These are phyloP conservation scores for Drepanosiphum platanoidis DNA, from an alignment of 2,888 invertebrate genomes.

Conservation along the genomic window DNA sequence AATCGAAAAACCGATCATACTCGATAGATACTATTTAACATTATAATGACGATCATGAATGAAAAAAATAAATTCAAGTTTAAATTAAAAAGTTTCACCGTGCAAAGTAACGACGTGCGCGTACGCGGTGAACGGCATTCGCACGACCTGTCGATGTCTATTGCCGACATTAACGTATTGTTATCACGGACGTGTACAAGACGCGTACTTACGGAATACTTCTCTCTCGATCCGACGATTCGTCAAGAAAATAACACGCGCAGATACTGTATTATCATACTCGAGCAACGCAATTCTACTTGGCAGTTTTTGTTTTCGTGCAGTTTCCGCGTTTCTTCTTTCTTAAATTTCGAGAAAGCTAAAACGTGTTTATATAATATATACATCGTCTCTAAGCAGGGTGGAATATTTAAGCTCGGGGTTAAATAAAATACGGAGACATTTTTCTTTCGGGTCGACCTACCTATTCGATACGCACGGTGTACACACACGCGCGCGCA, in stretches of 20 bases:
- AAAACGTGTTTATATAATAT: background rate
- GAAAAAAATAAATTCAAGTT: no score
- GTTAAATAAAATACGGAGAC: constrained; percentile 13
- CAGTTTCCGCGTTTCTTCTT: background rate
- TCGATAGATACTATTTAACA: no score
- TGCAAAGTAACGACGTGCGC: background rate
- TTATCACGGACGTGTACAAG: no score
- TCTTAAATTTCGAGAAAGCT: background rate
- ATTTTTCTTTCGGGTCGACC: background rate
- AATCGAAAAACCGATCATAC: no score
- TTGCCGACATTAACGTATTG: no score
- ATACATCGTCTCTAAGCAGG: background rate
- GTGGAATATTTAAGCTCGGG: background rate
- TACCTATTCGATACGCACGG: background rate
- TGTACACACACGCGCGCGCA: background rate
- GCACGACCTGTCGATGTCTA: no score
- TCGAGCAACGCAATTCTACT: background rate
- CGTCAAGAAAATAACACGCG: background rate
- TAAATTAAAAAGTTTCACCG: no score
- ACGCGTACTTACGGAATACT: background rate
- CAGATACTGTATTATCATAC: background rate
- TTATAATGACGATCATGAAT: no score
- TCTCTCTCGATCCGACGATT: background rate
- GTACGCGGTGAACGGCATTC: background rate
- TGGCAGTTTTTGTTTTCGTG: background rate